phyloP scores from a whole-genome alignment of 2,113 vertebrate genomes.

The Eidolon helvum region DNA sequence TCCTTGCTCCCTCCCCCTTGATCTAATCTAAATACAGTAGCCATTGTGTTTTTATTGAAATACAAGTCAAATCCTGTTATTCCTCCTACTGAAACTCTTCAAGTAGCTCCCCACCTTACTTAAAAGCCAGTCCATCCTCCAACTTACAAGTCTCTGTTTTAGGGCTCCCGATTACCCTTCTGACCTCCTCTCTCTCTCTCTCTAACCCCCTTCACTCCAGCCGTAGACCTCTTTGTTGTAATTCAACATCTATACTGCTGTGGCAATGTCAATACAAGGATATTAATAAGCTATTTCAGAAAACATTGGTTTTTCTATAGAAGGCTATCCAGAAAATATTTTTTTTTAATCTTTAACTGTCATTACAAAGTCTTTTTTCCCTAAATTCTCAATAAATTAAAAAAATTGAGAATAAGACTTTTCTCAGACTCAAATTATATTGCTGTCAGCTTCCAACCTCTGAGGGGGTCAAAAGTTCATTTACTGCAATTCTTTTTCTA shows the following conservation, averaged over 20 bases:
- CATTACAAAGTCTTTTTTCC: neutral
- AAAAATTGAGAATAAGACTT: accelerated
- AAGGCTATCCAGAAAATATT: neutral
- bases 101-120: neutral
- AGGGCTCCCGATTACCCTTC: neutral
- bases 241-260: conserved; percentile 1
- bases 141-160: neutral
- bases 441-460: neutral
- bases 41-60: neutral
- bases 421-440: neutral
- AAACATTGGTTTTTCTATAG: accelerated
- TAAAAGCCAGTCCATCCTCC: neutral
- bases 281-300: conserved; percentile 63
- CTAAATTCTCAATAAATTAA: conserved; percentile 46
- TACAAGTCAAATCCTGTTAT: neutral
- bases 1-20: neutral
- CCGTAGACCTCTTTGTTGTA: neutral
- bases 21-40: neutral
- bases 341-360: conserved; percentile 4
- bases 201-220: neutral
- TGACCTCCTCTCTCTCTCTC: neutral
- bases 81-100: neutral
- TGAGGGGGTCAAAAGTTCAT: neutral
- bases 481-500: neutral
- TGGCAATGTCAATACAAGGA: conserved; percentile 10